Percentiles rank a stretch among this genome's conserved stretches.
These are phyloP conservation scores for Helicoverpa armigera DNA, from an alignment of 1,140 invertebrate genomes.

Conservation along the genomic window DNA sequence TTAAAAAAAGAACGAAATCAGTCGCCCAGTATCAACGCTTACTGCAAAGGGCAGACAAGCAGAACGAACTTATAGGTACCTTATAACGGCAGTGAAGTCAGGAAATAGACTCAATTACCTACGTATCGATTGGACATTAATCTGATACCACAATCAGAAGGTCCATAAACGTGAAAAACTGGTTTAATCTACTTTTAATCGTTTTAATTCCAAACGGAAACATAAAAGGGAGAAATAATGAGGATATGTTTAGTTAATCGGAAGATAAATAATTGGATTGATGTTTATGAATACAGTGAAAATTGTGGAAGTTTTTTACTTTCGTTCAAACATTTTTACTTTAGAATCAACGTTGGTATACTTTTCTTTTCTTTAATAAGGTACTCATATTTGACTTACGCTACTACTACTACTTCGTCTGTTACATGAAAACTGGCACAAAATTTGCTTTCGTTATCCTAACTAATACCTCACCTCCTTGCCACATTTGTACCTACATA, in stretches of 20 bases:
- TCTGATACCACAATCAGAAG: constrained; percentile 46
- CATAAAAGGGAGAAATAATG: constrained; percentile 27
- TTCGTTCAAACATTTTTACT: too few relatives aligned
- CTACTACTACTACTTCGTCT: too few relatives aligned
- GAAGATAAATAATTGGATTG: not conserved
- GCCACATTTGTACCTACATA: not conserved
- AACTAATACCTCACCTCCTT: not conserved
- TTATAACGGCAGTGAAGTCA: constrained; percentile 32
- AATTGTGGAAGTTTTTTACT: not conserved
- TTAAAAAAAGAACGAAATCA: not conserved
- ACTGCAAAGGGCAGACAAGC: constrained; percentile 64
- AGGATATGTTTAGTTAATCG: not conserved
- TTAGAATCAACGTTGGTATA: too few relatives aligned
- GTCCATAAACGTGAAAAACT: constrained; percentile 39
- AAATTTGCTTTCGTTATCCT: too few relatives aligned
- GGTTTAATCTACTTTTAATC: constrained; percentile 38
- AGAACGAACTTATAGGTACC: constrained; percentile 60
- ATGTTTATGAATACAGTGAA: not conserved
- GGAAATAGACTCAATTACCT: constrained; percentile 71
- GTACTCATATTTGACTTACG: too few relatives aligned
- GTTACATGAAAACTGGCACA: too few relatives aligned
- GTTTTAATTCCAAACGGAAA: constrained; percentile 23
- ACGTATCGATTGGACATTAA: constrained; percentile 64
- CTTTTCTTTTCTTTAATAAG: too few relatives aligned
- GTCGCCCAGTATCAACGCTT: not conserved